Evolutionary conservation across 2,797 vertebrate genomes (phyloP), one percentile per base, ranked within the genome.

Genomic region (Hapalemur alaotrensis): DNA sequence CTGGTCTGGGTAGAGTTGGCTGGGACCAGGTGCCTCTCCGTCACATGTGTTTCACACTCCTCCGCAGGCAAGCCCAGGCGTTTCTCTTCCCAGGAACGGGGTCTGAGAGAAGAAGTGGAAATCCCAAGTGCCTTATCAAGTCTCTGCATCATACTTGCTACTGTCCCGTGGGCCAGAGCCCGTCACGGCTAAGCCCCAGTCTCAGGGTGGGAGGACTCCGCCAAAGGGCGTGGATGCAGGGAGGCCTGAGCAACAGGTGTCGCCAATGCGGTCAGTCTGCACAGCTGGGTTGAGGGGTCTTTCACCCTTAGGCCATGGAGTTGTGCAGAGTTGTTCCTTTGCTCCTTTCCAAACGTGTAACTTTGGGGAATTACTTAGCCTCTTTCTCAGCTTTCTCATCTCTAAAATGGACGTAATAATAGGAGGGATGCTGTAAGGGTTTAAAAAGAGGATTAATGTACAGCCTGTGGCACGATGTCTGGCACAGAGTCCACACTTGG

Each of bases 401-500:
- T 70, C 14, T 83, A 96, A 96, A 96, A 93, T 90, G 63, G 25
- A 2, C 89, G n/a, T n/a, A 63, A 30, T 67, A 14, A 75, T 48
- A 43, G 41, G 79, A 59, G 73, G 41, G 22, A 20, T 63, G 28
- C 72, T 30, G 28, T 43, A 67, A n/a, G 67, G 32, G 22, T 57
- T 67, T 93, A 6, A 52, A 59, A 79, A 38, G 90, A 93, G 80
- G 95, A 14, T 38, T 41, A 38, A 50, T 14, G 8, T 54, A 22
- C 76, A 61, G 38, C 5, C 4, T 10, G 7, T 28, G 41, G 18
- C 52, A 23, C 0, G 1, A 3, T 10, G 46, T 43, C 69, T 82
- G 11, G 72, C 18, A n/a, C 18, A n/a, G 17, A 61, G 52, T 50
- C 17, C 30, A 43, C 10, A 0, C 22, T 28, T 65, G 46, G 17